Evolutionary conservation across 2,113 vertebrate genomes (phyloP), one percentile per base, ranked within the genome.

Genomic region (Dromaius novaehollandiae): DNA sequence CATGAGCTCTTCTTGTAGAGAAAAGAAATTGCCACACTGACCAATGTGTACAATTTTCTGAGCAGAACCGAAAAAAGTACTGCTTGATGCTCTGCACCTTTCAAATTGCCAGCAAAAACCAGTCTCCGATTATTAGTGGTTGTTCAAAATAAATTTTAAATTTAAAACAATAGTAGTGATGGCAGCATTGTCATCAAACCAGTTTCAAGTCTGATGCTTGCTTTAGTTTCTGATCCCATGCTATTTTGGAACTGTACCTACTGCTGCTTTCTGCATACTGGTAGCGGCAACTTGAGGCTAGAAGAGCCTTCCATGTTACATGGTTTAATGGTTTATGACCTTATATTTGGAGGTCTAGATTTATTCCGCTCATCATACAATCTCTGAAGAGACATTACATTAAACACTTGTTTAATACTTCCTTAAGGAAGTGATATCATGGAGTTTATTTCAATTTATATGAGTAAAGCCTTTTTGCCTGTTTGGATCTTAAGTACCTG

Each of bases 231-330:
- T 81, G 86, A 46, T 11, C 19, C 4, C 1, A 68, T 13, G 7
- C 11, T 68, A 0, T 68, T 90, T 76, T 76, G 24, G 40, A 88
- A 20, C 26, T 56, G 18, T 69, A 44, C 25, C 69, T 46, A 46
- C 2, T 1, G 1, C 44, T 6, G 0, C 42, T 86, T 64, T 36
- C 75, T 69, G 15, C 6, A 6, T 44, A 38, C 10, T 44, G n/a
- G 34, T 50, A 82, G 30, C 24, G 4, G 14, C 68, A 9, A n/a
- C 28, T 24, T 78, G 19, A 55, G 8, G 12, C 77, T 84, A 56
- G 34, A 94, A 61, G 24, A 69, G 11, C 24, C 13, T 69, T 74
- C 9, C 2, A 2, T 40, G 4, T 85, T 87, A 51, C 7, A 1
- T 38, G 25, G 18, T 30, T 76, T 65, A 83, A 73, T 14, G 42